Evolutionary conservation across 2,113 vertebrate genomes (phyloP).

Genomic region (Enhydra lutris): DNA sequence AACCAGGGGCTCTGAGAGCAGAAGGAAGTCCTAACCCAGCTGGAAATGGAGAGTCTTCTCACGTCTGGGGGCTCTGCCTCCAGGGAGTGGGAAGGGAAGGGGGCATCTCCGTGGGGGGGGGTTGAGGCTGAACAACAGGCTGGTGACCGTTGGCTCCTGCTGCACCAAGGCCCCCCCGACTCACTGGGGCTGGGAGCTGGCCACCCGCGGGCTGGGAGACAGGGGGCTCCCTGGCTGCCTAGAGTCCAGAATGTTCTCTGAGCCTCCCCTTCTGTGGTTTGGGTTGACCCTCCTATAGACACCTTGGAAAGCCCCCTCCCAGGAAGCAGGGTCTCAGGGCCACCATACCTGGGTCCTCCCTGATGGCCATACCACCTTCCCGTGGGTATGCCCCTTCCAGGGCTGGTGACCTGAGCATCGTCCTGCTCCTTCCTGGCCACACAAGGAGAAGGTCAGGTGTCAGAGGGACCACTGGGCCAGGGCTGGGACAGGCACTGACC

Average conservation of each 20-base stretch:
- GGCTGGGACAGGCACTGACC: background rate
- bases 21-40: background rate
- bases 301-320: background rate
- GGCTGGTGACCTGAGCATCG: background rate
- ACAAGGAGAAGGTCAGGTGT: background rate
- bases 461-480: background rate
- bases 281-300: background rate
- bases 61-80: background rate
- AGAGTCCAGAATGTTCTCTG: background rate
- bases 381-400: background rate
- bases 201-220: background rate
- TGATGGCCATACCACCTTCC: fast-evolving
- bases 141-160: background rate
- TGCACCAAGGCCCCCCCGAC: background rate
- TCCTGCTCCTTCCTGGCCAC: background rate
- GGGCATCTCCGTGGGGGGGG: too few relatives aligned
- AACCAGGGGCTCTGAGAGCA: background rate
- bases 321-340: background rate
- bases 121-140: background rate
- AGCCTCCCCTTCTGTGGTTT: background rate
- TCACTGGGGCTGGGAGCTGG: background rate
- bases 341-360: background rate
- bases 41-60: background rate
- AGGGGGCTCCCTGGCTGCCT: background rate
- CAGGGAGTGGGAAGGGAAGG: too few relatives aligned